Percentiles rank a stretch among this genome's conserved stretches.
phyloP scores from a whole-genome alignment of 2,888 invertebrate genomes.

The Corythucha ciliata region DNA sequence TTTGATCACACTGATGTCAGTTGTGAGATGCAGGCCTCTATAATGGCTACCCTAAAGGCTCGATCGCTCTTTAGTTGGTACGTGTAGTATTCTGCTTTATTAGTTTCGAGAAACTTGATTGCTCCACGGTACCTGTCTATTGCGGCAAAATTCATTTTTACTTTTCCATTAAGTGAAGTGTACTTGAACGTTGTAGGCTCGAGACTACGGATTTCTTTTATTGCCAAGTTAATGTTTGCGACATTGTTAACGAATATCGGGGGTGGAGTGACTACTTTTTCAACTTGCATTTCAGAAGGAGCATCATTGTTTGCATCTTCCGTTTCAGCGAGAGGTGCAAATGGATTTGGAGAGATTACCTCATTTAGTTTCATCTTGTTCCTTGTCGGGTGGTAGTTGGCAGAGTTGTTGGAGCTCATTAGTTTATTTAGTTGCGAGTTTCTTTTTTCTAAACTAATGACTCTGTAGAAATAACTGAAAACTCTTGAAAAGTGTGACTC shows the following conservation, averaged over 20 bases:
- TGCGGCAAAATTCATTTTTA: constrained; percentile 1
- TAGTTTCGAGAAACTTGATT: not conserved
- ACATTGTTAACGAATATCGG: constrained; percentile 4
- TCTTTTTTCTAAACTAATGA: too few relatives aligned
- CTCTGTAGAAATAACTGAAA: too few relatives aligned
- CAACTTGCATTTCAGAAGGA: not conserved
- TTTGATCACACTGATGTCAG: not conserved
- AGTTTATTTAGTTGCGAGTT: too few relatives aligned
- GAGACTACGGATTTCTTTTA: not conserved
- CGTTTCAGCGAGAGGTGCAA: not conserved
- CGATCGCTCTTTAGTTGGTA: too few relatives aligned
- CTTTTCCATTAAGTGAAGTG: not conserved
- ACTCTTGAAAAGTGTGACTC: too few relatives aligned
- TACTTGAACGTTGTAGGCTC: not conserved
- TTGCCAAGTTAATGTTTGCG: not conserved
- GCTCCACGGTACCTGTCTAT: not conserved
- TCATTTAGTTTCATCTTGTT: not conserved
- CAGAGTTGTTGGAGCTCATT: too few relatives aligned
- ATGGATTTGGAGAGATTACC: constrained; percentile 2
- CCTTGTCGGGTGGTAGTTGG: too few relatives aligned
- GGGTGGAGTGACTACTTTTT: not conserved
- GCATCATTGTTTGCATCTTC: not conserved
- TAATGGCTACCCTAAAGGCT: too few relatives aligned
- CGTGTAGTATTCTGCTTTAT: constrained; percentile 13
- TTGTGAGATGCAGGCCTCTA: too few relatives aligned